A percentile compares a stretch with the other conserved stretches of the same genome.
phyloP scores from a whole-genome alignment of 2,888 invertebrate species.

The Tanaodytes sp. region DNA sequence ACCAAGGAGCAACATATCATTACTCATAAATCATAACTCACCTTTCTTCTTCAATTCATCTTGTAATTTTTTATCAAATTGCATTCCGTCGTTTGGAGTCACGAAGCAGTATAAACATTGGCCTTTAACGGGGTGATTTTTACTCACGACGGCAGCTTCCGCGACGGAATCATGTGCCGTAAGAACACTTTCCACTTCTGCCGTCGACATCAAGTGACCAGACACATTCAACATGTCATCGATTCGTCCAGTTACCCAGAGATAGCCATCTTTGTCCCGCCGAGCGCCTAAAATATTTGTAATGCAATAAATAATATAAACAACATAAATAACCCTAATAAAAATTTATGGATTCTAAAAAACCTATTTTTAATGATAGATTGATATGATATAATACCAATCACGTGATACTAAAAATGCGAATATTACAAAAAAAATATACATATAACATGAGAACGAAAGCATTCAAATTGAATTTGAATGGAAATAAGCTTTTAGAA shows the following conservation, averaged over 20 bases:
- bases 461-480: too few species aligned
- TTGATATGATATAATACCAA: too few species aligned
- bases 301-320: too few species aligned
- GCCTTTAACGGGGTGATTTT: conserved; percentile 95
- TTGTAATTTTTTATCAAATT: conserved; percentile 81
- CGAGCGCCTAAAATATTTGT: conserved; percentile 84
- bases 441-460: too few species aligned
- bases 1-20: too few species aligned
- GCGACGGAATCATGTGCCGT: conserved; percentile 86
- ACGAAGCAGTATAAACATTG: conserved; percentile 98
- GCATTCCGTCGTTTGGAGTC: conserved; percentile 85
- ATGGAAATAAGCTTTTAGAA: too few species aligned
- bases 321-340: too few species aligned
- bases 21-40: too few species aligned
- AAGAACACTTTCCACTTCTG: conserved; percentile 90
- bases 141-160: conserved; percentile 97
- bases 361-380: too few species aligned
- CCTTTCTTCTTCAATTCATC: conserved; percentile 81
- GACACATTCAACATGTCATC: conserved; percentile 99
- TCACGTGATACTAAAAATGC: too few species aligned
- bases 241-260: conserved; percentile 97
- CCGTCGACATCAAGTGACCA: conserved; percentile 97
- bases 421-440: too few species aligned
- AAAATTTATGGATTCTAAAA: too few species aligned
- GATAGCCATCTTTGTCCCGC: conserved; percentile 93